These are phyloP conservation scores for Syncerus caffer DNA, from an alignment of 2,797 vertebrate genomes.

Conservation along the genomic window DNA sequence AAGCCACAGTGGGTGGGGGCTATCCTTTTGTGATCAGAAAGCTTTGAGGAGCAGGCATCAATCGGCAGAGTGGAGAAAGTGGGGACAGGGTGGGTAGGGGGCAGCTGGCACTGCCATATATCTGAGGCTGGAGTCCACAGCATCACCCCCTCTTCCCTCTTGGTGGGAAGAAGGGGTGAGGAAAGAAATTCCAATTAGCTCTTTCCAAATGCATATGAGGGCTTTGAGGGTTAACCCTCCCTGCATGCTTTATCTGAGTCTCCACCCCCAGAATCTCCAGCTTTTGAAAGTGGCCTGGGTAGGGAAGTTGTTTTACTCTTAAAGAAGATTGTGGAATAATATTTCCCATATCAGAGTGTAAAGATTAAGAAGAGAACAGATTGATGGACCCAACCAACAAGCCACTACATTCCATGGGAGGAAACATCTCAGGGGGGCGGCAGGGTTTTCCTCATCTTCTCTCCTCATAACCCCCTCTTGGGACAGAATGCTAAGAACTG, in stretches of 20 bases:
- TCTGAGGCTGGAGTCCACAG: conserved; percentile 57
- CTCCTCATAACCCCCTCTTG: neutral
- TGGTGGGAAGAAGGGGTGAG: conserved; percentile 62
- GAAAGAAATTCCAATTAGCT: conserved; percentile 83
- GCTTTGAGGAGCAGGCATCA: conserved; percentile 79
- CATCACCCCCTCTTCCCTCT: conserved; percentile 57
- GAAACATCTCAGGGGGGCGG: neutral
- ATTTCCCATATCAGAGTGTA: conserved; percentile 17
- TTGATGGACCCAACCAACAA: neutral
- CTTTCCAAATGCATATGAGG: conserved; percentile 42
- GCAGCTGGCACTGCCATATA: conserved; percentile 48
- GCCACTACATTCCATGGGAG: neutral
- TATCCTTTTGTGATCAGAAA: conserved; percentile 78
- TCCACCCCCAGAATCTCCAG: neutral
- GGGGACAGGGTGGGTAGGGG: conserved; percentile 46
- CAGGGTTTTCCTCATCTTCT: neutral
- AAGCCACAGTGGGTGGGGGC: conserved; percentile 62
- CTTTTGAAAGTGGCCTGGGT: conserved; percentile 21
- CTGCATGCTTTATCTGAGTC: conserved; percentile 29
- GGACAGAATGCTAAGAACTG: neutral
- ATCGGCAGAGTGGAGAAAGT: conserved; percentile 73
- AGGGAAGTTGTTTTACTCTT: conserved; percentile 9
- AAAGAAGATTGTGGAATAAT: neutral
- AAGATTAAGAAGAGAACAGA: neutral
- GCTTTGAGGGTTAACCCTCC: neutral